These are phyloP conservation scores for Eupithecia subumbrata DNA, from an alignment of 2,888 invertebrate genomes.

Conservation along the genomic window DNA sequence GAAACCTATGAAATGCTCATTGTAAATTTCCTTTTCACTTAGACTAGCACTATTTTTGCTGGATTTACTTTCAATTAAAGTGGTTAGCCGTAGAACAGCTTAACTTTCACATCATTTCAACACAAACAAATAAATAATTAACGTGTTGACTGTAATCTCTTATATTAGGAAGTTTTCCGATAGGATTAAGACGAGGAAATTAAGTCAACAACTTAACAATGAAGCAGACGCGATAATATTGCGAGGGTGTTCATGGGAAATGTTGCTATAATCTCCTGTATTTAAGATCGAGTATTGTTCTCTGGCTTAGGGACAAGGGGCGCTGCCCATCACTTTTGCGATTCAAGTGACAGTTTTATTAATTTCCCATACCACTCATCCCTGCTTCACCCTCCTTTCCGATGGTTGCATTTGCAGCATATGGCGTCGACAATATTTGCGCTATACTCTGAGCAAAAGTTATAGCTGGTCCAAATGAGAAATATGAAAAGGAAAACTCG, in stretches of 20 bases:
- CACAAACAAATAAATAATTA: slow-evolving; percentile 19
- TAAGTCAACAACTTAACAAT: slow-evolving; percentile 79
- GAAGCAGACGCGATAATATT: slow-evolving; percentile 63
- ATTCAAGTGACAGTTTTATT: slow-evolving; percentile 91
- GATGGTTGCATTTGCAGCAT: slow-evolving; percentile 75
- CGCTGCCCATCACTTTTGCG: slow-evolving; percentile 74
- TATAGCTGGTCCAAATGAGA: slow-evolving; percentile 16
- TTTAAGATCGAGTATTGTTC: slow-evolving; percentile 63
- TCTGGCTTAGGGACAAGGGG: slow-evolving; percentile 62
- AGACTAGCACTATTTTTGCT: neutral
- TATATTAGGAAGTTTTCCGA: slow-evolving; percentile 69
- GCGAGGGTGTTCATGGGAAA: slow-evolving; percentile 47
- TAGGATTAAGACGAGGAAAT: slow-evolving; percentile 71
- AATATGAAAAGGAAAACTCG: neutral
- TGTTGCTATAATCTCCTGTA: slow-evolving; percentile 50
- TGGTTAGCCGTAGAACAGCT: neutral
- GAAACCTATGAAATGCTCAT: neutral
- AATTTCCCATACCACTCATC: slow-evolving; percentile 85
- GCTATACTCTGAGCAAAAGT: slow-evolving; percentile 47
- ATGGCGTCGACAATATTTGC: slow-evolving; percentile 67
- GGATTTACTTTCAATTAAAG: neutral
- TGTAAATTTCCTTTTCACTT: neutral
- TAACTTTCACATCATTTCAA: neutral
- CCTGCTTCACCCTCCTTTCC: slow-evolving; percentile 75
- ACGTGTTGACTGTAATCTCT: slow-evolving; percentile 41